A percentile compares a stretch with the other conserved stretches of the same genome.
These are phyloP conservation scores for Calephelis nemesis DNA, from an alignment of 1,140 invertebrate species.

Conservation along the genomic window DNA sequence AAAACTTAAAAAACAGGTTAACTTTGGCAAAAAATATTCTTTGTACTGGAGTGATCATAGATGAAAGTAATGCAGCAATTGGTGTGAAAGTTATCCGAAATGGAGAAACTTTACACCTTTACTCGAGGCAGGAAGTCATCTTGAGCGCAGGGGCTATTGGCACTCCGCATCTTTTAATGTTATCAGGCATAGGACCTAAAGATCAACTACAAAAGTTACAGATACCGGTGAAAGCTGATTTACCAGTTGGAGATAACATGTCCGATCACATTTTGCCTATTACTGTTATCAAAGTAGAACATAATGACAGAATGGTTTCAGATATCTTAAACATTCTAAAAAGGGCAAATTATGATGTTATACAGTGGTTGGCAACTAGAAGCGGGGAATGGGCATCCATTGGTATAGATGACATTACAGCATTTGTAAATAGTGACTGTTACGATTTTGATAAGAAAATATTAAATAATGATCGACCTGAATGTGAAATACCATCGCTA, in stretches of 20 bases:
- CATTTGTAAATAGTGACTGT: constrained; percentile 75
- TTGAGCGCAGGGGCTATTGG: constrained; percentile 85
- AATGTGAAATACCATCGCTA: constrained; percentile 44
- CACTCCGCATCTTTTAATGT: constrained; percentile 85
- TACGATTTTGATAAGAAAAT: constrained; percentile 54
- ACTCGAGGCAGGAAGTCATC: constrained; percentile 84
- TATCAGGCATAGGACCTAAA: constrained; percentile 86
- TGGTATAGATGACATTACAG: constrained; percentile 74
- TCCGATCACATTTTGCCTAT: constrained; percentile 84
- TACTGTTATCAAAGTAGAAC: constrained; percentile 63
- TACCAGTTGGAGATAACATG: constrained; percentile 86
- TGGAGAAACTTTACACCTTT: constrained; percentile 45
- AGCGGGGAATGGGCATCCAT: constrained; percentile 72
- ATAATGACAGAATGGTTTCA: constrained; percentile 38
- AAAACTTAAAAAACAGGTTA: constrained; percentile 82
- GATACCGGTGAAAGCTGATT: constrained; percentile 81
- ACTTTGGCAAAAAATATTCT: constrained; percentile 83
- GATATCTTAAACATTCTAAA: constrained; percentile 44
- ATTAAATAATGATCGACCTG: constrained; percentile 32
- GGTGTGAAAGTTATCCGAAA: constrained; percentile 77
- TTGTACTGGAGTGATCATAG: constrained; percentile 86
- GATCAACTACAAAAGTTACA: constrained; percentile 78
- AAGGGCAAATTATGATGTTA: constrained; percentile 59
- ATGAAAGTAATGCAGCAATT: constrained; percentile 82
- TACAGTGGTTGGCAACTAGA: constrained; percentile 38